Conservation (phyloP, 2,888 invertebrate genomes). For the Chrysotoxum bicinctum region DNA sequence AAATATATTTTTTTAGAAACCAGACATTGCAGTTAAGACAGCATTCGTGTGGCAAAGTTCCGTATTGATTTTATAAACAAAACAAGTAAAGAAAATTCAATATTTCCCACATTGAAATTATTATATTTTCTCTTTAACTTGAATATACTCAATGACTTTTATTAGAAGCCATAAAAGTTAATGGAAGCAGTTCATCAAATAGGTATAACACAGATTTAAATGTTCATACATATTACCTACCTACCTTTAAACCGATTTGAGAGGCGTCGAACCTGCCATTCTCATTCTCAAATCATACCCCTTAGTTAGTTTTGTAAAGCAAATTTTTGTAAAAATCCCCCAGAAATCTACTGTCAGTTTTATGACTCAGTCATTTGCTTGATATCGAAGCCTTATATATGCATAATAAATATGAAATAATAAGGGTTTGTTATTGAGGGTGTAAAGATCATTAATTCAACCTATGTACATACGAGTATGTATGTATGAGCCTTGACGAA, state of each 20-base stretch:
- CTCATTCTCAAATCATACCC: background rate
- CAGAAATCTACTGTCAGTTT: background rate
- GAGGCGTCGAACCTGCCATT: background rate
- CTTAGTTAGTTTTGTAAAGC: background rate
- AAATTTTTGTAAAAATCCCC: background rate
- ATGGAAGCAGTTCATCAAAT: background rate
- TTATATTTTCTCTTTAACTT: background rate
- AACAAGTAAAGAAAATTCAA: background rate
- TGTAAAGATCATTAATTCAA: background rate
- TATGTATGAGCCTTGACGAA: background rate
- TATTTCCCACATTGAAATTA: background rate
- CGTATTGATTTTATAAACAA: too few relatives aligned
- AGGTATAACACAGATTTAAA: background rate
- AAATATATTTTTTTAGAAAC: too few relatives aligned
- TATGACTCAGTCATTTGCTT: constrained; percentile 2
- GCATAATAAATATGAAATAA: background rate
- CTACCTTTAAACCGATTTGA: background rate
- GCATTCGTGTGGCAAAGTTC: too few relatives aligned
- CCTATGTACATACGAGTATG: too few relatives aligned
- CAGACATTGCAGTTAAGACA: too few relatives aligned
- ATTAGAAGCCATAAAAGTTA: constrained; percentile 4
- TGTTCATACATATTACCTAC: too few relatives aligned
- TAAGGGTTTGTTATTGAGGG: background rate
- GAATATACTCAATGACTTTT: background rate
- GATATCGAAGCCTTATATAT: constrained; percentile 16